Evolutionary conservation across 1,140 invertebrate genomes (phyloP).

Genomic region (Micrasema minimum): DNA sequence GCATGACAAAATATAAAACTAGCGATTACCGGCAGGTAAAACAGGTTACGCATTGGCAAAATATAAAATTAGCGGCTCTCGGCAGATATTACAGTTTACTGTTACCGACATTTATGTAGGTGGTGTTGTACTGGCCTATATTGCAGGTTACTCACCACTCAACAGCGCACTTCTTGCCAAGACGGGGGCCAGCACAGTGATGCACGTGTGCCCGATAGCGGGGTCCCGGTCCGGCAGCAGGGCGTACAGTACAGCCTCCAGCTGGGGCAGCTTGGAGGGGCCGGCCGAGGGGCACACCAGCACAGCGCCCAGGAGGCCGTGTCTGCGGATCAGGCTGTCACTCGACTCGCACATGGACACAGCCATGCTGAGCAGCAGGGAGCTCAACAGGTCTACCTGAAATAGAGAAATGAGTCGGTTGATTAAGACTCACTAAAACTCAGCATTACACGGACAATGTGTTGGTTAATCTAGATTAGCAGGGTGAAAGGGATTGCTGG

Average conservation of each 20-base stretch:
- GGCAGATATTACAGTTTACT: no score
- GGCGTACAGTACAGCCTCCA: slow-evolving; percentile 64
- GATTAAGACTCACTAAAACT: no score
- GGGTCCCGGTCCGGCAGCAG: slow-evolving; percentile 61
- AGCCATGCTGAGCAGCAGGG: slow-evolving; percentile 62
- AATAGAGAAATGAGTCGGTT: no score
- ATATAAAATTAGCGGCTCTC: no score
- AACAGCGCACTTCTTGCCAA: slow-evolving; percentile 61
- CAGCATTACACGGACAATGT: no score
- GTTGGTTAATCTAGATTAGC: no score
- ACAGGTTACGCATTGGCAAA: no score
- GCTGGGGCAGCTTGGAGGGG: slow-evolving; percentile 61
- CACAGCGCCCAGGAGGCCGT: slow-evolving; percentile 60
- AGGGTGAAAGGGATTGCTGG: no score
- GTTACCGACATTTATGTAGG: no score
- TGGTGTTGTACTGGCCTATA: no score
- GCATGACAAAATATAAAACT: no score
- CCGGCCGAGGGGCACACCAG: slow-evolving; percentile 61
- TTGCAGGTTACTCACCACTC: slow-evolving; percentile 59
- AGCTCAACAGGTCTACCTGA: slow-evolving; percentile 61
- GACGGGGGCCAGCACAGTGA: slow-evolving; percentile 61
- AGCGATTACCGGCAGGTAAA: no score
- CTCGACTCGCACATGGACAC: slow-evolving; percentile 64
- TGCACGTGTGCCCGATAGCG: slow-evolving; percentile 59
- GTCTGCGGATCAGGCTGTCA: slow-evolving; percentile 59